Evolutionary conservation across 2,113 vertebrate species (phyloP), one percentile per base, ranked within the genome.

Genomic region (Syrmaticus mikado): DNA sequence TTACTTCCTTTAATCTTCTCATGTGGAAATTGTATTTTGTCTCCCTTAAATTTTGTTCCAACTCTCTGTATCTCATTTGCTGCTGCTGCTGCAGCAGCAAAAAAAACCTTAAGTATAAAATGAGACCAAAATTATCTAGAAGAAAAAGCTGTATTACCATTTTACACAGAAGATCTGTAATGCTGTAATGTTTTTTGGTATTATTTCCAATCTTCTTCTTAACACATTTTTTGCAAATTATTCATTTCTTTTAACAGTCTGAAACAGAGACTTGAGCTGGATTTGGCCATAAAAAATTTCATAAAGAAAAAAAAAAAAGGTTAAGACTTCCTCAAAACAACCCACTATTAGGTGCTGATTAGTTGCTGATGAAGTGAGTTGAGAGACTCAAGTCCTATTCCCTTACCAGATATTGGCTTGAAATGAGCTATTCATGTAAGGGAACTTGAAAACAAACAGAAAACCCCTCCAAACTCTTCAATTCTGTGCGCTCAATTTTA

Each of bases 301-400:
- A 45, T 75, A 50, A n/a, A 12, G 82, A 34, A 72, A 71, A 50
- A 14, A 86, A 50, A 46, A 8, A 64, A 72, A 81, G 22, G 28
- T 84, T 84, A 88, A 79, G 53, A 19, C 65, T 84, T 68, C 61
- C 27, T 89, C 53, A 70, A 84, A 94, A 81, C 73, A 95, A 93
- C 53, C 18, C n/a, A 45, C 43, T 8, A 27, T 64, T 72, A 90
- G n/a, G 21, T 76, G 40, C 48, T 73, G 70, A 87, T 91, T 66
- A 76, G 30, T 14, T 85, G 57, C 68, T 28, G n/a, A 50, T 68
- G 70, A 87, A 65, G 34, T 34, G 72, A 57, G 25, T 13, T 78
- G 40, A 72, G 88, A 86, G 46, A 36, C 24, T 45, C 40, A 11
- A 61, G 36, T 55, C 41, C 45, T 68, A 30, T 34, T 85, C 21